These are phyloP conservation scores for Lutraria lutraria DNA, from an alignment of 2,888 invertebrate genomes.

Conservation along the genomic window DNA sequence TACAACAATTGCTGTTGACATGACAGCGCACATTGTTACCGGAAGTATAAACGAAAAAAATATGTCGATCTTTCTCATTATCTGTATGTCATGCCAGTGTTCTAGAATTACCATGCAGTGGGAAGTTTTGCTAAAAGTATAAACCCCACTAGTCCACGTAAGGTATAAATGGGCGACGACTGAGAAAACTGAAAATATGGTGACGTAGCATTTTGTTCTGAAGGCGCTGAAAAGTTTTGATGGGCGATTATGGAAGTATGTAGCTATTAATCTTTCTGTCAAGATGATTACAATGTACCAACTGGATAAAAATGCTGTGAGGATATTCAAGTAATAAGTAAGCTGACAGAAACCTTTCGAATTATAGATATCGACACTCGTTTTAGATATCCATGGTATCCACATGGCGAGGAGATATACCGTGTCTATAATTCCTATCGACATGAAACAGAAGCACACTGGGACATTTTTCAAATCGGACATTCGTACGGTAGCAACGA, in stretches of 20 bases:
- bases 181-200: conserved; percentile 65
- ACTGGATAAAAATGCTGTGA: conserved; percentile 72
- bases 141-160: conserved; percentile 74
- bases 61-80: conserved; percentile 77
- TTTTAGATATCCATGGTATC: conserved; percentile 69
- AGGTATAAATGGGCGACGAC: conserved; percentile 72
- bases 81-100: conserved; percentile 71
- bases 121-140: conserved; percentile 27
- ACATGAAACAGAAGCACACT: conserved; percentile 63
- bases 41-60: conserved; percentile 76
- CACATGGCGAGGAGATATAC: conserved; percentile 67
- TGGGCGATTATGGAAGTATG: conserved; percentile 48
- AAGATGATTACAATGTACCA: conserved; percentile 71
- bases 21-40: conserved; percentile 47
- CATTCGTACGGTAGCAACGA: conserved; percentile 58
- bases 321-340: conserved; percentile 69
- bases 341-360: conserved; percentile 73
- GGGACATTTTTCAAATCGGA: conserved; percentile 70
- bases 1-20: conserved; percentile 34
- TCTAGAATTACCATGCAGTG: conserved; percentile 77
- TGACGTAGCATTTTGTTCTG: conserved; percentile 70
- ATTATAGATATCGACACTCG: conserved; percentile 68
- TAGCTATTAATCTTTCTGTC: conserved; percentile 56
- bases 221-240: conserved; percentile 65
- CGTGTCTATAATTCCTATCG: conserved; percentile 69